A percentile compares a stretch with the other conserved stretches of the same genome.
These are phyloP conservation scores for Amiota mariae DNA, from an alignment of 2,888 invertebrate genomes.

Conservation along the genomic window DNA sequence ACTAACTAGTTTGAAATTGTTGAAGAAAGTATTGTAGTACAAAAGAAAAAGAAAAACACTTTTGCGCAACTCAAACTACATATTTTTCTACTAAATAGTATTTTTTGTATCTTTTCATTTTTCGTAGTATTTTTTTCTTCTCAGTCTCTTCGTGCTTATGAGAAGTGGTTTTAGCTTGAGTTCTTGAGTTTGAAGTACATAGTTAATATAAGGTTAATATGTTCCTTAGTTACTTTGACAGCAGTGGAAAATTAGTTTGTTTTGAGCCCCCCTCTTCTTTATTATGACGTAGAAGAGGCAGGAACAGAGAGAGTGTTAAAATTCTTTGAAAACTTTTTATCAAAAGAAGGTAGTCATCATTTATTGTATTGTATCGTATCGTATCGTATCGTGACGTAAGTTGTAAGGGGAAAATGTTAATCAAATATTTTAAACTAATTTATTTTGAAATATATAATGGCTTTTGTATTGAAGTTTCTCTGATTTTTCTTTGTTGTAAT, in stretches of 20 bases:
- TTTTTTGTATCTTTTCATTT: neutral
- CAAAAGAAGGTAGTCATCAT: neutral
- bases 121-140: neutral
- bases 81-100: neutral
- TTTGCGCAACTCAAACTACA: constrained; percentile 1
- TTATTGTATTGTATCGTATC: too few relatives aligned
- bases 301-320: neutral
- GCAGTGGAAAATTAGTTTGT: constrained; percentile 1
- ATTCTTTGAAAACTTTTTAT: neutral
- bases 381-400: too few relatives aligned
- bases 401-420: neutral
- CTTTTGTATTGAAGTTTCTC: too few relatives aligned
- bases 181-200: neutral
- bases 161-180: constrained; percentile 6
- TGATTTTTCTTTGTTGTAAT: neutral
- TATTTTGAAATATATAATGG: neutral
- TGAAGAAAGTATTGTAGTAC: neutral
- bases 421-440: neutral
- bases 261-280: neutral
- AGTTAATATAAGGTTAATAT: constrained; percentile 6
- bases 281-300: neutral
- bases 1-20: constrained; percentile 30
- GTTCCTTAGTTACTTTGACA: constrained; percentile 5
- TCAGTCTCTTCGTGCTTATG: neutral
- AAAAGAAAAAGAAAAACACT: neutral